Evolutionary conservation across 2,888 invertebrate genomes (phyloP), one percentile per base, ranked within the genome.

Genomic region (Lamellibrachia columna): DNA sequence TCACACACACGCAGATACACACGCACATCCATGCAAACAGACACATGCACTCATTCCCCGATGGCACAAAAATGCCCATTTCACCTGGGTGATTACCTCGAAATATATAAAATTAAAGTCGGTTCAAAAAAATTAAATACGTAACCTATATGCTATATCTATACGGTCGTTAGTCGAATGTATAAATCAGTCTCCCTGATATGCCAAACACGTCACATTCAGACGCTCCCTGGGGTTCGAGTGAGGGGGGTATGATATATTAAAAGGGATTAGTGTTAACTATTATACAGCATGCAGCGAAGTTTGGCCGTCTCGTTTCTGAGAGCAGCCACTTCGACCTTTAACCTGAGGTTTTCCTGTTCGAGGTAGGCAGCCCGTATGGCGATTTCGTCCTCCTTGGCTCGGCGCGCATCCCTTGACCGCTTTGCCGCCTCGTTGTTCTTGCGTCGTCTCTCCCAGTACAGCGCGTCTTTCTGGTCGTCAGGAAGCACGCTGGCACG

Each of bases 401-500:
- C 97, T 95, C 98, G 97, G 93, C 99, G 97, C 0, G 98, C 98
- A 95, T 99, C 99, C 3, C 99, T 97, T 0, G 99, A 99, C 94
- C 98, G 97, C 96, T 99, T 99, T 0, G 99, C 99, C 0, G 99
- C 99, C 94, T 98, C 98, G 96, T 99, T 99, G 96, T 99, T 99
- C 95, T 98, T 98, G 94, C 98, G 97, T 8, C 99, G 97, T 93
- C 98, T 97, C 95, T 98, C 98, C 97, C 98, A 98, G 96, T 99
- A 99, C 0, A 98, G 97, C 2, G 98, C 98, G 96, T 99, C 98
- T 95, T 98, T 97, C 93, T 96, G 95, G 6, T 96, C 96, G 90
- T 97, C 96, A 2, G 96, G 96, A 90, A 96, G 93, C 8, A 95
- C 94, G 52, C 95, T 94, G 3, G 95, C 95, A 52, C 95, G 94